Evolutionary conservation across 2,113 vertebrate species (phyloP), one percentile per base, ranked within the genome.

Genomic region (Strix aluco): DNA sequence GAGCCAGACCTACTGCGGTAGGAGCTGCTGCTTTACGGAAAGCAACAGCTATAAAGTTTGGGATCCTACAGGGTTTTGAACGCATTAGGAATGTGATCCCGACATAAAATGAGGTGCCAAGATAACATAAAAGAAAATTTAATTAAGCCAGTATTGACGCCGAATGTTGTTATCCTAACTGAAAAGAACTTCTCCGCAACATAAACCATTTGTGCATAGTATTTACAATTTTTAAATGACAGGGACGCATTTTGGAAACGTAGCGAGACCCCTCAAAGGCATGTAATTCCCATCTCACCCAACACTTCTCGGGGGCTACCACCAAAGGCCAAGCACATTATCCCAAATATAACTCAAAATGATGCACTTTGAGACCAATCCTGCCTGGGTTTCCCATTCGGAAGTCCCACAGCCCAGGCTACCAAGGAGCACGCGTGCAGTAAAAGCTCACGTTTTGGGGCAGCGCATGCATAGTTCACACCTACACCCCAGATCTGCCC

Each of bases 11-110:
- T 91, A 73, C 92, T 94, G 72, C 73, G 17, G 81, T 71, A 90
- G 93, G 92, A 91, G 90, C 94, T 80, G 90, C 90, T 52, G 85
- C 93, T 81, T 94, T 92, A 92, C 58, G 16, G 96, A 94, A 92
- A 92, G 73, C 58, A 94, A 81, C 61, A 91, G 95, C 90, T 67
- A 95, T 88, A 94, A 97, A 98, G 92, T 98, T 97, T 92, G 94
- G 93, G 94, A 94, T 97, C 94, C 94, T 97, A 96, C 74, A 49
- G 92, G 67, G 94, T 85, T 97, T 30, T 74, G 92, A 93, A 90
- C 18, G 4, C 93, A 71, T 89, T 82, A 94, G 87, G 90, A 95
- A 96, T 55, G 89, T 4, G 84, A 92, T 92, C 79, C 81, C 23
- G 9, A 67, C 91, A 70, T 71, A 93, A 97, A 97, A 96, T 5